Conservation (phyloP, 1,140 invertebrate genomes). For the Maniola jurtina region DNA sequence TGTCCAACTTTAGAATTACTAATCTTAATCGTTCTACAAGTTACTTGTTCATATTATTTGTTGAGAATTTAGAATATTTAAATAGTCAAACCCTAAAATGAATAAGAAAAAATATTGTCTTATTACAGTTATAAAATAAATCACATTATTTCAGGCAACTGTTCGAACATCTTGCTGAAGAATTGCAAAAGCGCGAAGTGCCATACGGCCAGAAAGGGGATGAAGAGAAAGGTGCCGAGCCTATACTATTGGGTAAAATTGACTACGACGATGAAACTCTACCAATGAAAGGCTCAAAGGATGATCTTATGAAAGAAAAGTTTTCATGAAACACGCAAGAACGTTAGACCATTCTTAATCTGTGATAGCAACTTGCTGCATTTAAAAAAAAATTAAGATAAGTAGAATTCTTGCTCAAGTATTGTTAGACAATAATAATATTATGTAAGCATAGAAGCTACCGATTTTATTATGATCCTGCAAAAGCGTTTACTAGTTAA, state of each 20-base stretch:
- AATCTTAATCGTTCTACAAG: too few relatives aligned
- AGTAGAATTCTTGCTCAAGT: neutral
- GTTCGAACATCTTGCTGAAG: conserved; percentile 54
- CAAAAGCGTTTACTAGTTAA: too few relatives aligned
- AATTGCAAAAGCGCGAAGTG: conserved; percentile 58
- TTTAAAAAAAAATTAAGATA: neutral
- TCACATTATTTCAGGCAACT: conserved; percentile 46
- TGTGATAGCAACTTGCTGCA: conserved; percentile 34
- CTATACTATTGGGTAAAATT: conserved; percentile 49
- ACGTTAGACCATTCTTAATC: conserved; percentile 7
- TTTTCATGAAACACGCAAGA: conserved; percentile 34
- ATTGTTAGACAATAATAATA: too few relatives aligned
- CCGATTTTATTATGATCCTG: too few relatives aligned
- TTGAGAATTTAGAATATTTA: too few relatives aligned
- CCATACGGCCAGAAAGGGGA: conserved; percentile 42
- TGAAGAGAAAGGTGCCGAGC: conserved; percentile 58
- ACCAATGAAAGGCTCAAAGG: conserved; percentile 43
- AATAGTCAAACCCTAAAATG: too few relatives aligned
- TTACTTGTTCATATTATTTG: too few relatives aligned
- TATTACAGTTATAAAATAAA: too few relatives aligned
- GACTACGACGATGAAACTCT: conserved; percentile 64
- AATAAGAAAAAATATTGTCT: too few relatives aligned
- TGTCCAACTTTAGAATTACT: too few relatives aligned
- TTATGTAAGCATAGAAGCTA: too few relatives aligned
- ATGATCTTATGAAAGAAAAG: conserved; percentile 44